Conservation (phyloP, 1,140 invertebrate species). For the Zaprionus capensis region DNA sequence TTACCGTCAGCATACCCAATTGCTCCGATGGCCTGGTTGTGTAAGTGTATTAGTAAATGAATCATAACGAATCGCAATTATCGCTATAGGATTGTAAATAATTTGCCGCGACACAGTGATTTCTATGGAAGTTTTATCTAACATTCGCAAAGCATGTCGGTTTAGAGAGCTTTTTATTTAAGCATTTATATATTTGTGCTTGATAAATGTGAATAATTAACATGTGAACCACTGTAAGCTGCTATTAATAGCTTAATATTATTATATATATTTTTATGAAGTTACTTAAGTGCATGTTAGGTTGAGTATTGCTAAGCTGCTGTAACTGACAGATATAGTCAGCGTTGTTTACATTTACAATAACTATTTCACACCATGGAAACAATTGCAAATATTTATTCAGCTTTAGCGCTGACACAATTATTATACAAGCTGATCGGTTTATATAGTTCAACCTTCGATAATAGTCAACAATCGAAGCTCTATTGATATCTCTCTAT, state of each 20-base stretch:
- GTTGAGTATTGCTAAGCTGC: not conserved
- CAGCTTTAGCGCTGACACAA: not conserved
- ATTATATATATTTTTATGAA: not conserved
- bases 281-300: not conserved
- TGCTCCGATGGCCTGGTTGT: constrained; percentile 93
- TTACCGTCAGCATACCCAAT: constrained; percentile 95
- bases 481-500: not conserved
- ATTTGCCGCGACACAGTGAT: not conserved
- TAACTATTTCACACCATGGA: not conserved
- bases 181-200: not conserved
- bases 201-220: not conserved
- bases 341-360: not conserved
- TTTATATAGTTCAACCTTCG: not conserved
- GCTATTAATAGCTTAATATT: not conserved
- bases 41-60: constrained; percentile 85
- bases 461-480: not conserved
- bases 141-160: not conserved
- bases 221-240: not conserved
- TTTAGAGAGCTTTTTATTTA: not conserved
- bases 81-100: not conserved
- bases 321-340: not conserved
- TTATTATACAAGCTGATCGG: not conserved
- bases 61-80: not conserved
- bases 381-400: not conserved
- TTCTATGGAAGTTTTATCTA: not conserved